Base-by-base conservation (phyloP, 1,140 invertebrate species). In the Zaprionus inermis region DNA sequence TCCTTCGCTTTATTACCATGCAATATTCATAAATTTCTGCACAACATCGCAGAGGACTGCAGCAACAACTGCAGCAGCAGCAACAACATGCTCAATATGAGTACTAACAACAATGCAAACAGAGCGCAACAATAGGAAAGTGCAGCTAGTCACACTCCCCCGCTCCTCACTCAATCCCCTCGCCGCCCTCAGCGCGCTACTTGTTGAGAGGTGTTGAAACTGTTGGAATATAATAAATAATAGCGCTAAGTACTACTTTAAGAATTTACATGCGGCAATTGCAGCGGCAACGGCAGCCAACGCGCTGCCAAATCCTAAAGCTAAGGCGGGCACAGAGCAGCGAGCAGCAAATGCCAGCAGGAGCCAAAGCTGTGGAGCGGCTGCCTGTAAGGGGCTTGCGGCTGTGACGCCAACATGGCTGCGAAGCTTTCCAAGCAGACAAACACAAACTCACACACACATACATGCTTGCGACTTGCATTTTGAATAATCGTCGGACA, bases 141-240 rank as follows among this genome's bases (percentile, higher is more conserved):
- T 78, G 76, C 79, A 82, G 71, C 63, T 49, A 67, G 72, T 44
- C 38, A 49, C 61, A 14, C 12, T 2, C 14, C 14, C 36, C n/a
- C 30, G 4, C 30, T 7, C 1, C 4, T 10, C 0, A 10, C 30
- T 10, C 30, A 0, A 1, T 2, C 30, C 30, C 10, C 30, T 6
- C 28, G 2, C 38, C 68, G 56, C 52, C 46, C 30, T 41, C 30
- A 20, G 66, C 44, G 73, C 77, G 72, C 79, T 78, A 91, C 88
- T 91, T 91, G 88, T 91, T 91, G 88, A 91, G 89, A 91, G 88
- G 88, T 91, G 88, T 81, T 91, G 88, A 91, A 91, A 91, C 78
- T 90, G 83, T 79, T 91, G 89, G 89, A 89, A 91, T 91, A 89
- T 89, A 91, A 91, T 91, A 91, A 91, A 91, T 91, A 91, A 91